Conservation (phyloP, 1,140 invertebrate species). For the Conopomorpha cramerella region DNA sequence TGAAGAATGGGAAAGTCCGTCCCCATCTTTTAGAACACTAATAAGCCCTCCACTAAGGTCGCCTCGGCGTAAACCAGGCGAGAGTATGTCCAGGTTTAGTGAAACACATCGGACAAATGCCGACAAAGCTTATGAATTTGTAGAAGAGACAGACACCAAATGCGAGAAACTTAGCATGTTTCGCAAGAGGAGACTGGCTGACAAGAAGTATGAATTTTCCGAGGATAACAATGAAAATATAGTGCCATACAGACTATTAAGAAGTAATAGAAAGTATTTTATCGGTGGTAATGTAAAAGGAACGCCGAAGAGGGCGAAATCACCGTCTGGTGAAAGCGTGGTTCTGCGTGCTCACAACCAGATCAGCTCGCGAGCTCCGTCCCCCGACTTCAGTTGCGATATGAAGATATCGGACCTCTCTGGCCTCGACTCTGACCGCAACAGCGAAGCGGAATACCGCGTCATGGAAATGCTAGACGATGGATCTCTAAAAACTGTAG, state of each 20-base stretch:
- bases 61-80: slow-evolving; percentile 44
- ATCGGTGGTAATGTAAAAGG: slow-evolving; percentile 40
- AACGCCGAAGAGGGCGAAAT: slow-evolving; percentile 32
- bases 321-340: slow-evolving; percentile 42
- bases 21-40: slow-evolving; percentile 50
- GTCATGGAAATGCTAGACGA: slow-evolving; percentile 57
- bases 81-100: slow-evolving; percentile 56
- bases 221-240: slow-evolving; percentile 86
- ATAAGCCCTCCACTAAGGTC: slow-evolving; percentile 53
- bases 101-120: slow-evolving; percentile 65
- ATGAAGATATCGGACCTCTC: slow-evolving; percentile 24
- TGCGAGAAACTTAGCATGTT: slow-evolving; percentile 83
- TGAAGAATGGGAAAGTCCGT: slow-evolving; percentile 56
- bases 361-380: slow-evolving; percentile 30
- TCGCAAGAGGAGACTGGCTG: slow-evolving; percentile 79
- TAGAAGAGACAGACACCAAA: slow-evolving; percentile 77
- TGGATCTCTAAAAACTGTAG: slow-evolving; percentile 50
- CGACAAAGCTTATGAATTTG: slow-evolving; percentile 84
- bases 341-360: slow-evolving; percentile 51
- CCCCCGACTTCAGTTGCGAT: slow-evolving; percentile 29
- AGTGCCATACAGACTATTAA: slow-evolving; percentile 70
- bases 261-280: slow-evolving; percentile 57
- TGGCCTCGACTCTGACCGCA: slow-evolving; percentile 28
- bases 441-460: slow-evolving; percentile 51
- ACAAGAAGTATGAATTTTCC: slow-evolving; percentile 91